phyloP scores from a whole-genome alignment of 2,888 invertebrate species.

The Orthosia cruda region DNA sequence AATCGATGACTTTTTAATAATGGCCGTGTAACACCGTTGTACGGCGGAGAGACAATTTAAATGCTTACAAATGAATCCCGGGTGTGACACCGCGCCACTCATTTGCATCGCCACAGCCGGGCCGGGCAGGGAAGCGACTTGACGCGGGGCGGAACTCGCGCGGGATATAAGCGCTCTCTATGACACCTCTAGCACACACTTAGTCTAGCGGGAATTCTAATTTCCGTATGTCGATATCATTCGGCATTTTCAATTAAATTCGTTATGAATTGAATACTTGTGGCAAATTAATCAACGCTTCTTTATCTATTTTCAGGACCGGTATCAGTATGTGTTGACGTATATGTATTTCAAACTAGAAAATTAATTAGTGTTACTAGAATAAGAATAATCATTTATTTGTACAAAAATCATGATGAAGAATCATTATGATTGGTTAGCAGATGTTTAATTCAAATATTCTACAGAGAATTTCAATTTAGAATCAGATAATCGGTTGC shows the following conservation, averaged over 20 bases:
- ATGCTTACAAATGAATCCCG: slow-evolving; percentile 67
- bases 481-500: no score
- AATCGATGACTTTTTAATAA: slow-evolving; percentile 62
- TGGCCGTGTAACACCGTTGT: slow-evolving; percentile 47
- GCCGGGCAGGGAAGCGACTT: slow-evolving; percentile 4
- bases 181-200: slow-evolving; percentile 48
- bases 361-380: neutral
- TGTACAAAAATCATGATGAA: no score
- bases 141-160: slow-evolving; percentile 18
- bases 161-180: slow-evolving; percentile 30
- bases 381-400: neutral
- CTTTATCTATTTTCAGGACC: neutral
- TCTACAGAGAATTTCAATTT: no score
- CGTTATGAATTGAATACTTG: slow-evolving; percentile 8
- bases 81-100: slow-evolving; percentile 41
- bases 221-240: slow-evolving; percentile 41
- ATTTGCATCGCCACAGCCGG: slow-evolving; percentile 54
- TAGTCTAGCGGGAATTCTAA: slow-evolving; percentile 39
- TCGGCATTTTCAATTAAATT: slow-evolving; percentile 34
- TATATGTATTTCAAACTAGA: neutral
- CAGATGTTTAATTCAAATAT: no score
- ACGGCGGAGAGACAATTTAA: slow-evolving; percentile 57
- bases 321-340: neutral
- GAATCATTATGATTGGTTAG: no score
- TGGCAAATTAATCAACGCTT: slow-evolving; percentile 22